phyloP scores from a whole-genome alignment of 1,140 invertebrate species.

The Drosophila sulfurigaster region DNA sequence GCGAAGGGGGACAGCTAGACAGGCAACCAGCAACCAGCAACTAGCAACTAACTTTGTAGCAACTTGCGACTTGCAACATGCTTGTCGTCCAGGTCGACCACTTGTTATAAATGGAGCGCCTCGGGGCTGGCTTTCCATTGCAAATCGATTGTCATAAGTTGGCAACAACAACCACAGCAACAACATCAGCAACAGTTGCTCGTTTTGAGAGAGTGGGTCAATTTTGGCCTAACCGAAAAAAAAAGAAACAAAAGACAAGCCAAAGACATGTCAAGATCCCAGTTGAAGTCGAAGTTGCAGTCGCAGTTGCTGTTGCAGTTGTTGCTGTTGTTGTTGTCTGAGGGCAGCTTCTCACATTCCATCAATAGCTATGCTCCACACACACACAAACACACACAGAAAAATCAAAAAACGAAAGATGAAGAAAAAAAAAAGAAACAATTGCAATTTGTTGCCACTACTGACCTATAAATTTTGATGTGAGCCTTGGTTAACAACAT shows the following conservation, averaged over 20 bases:
- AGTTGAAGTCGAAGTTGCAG: conserved; percentile 7
- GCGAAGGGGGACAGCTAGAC: conserved; percentile 8
- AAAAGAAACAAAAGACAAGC: conserved; percentile 3
- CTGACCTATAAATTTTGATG: conserved; percentile 85
- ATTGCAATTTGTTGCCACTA: conserved; percentile 83
- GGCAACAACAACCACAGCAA: conserved; percentile 24
- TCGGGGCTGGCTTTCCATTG: conserved; percentile 70
- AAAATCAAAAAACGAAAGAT: neutral
- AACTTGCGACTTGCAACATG: conserved; percentile 19
- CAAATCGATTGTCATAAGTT: conserved; percentile 84
- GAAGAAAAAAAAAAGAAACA: conserved; percentile 38
- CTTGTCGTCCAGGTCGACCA: conserved; percentile 42
- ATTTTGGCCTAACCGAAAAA: conserved; percentile 28
- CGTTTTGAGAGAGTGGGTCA: conserved; percentile 42
- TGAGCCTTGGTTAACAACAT: conserved; percentile 64
- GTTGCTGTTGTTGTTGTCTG: neutral
- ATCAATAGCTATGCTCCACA: conserved; percentile 32
- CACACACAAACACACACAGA: conserved; percentile 24
- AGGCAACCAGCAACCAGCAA: conserved; percentile 9
- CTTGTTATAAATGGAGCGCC: conserved; percentile 82
- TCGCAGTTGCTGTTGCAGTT: no score
- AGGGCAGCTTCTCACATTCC: conserved; percentile 56
- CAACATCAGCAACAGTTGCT: conserved; percentile 23
- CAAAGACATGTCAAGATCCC: conserved; percentile 37
- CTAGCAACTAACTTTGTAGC: neutral